Base-by-base conservation (phyloP, 2,797 vertebrate species). In the Cercopithecus mitis region DNA sequence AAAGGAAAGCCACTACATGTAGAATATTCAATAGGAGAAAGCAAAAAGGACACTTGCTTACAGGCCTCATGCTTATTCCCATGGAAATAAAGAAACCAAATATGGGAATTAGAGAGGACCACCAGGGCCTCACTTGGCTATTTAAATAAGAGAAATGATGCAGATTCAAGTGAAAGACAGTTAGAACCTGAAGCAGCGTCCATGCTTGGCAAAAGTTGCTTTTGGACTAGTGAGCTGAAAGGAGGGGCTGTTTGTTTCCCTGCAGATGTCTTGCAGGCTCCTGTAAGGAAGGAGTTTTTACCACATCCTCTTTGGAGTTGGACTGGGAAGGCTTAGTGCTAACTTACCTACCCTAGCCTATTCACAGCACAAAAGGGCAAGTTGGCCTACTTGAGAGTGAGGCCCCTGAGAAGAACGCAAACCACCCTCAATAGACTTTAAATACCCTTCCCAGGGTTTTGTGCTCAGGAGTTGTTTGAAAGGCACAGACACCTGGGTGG, bases 71-170 rank as follows among this genome's bases (percentile, higher is more conserved):
- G 82, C 39, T n/a, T 93, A 91, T 96, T 96, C 64, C 89, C 36
- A 70, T 77, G 76, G 84, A 77, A 95, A 96, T 67, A 94, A 98
- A 90, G 72, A 88, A 64, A 50, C 41, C 57, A 95, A 94, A 95
- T 89, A 75, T 82, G 72, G 81, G 75, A 89, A 84, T 91, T 30
- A 76, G 61, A 93, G 33, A 85, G 76, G 57, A 84, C 22, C 24
- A 91, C 73, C 4, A 83, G n/a, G 24, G 75, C 41, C 61, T 97
- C 73, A 39, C 41, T 75, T 43, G 58, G 41, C 43, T 76, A 77
- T 81, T 96, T 94, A 82, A 96, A 83, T 58, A 57, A 95, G 61
- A 97, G 72, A 58, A 90, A 83, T 82, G 43, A 50, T 43, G 67
- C 30, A 92, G 57, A 86, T 79, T 90, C 79, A 75, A 86, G 73